Percentiles rank a stretch among this genome's conserved stretches.
Evolutionary conservation across 2,797 vertebrate species (phyloP).

Genomic region (Danio jaintianensis): DNA sequence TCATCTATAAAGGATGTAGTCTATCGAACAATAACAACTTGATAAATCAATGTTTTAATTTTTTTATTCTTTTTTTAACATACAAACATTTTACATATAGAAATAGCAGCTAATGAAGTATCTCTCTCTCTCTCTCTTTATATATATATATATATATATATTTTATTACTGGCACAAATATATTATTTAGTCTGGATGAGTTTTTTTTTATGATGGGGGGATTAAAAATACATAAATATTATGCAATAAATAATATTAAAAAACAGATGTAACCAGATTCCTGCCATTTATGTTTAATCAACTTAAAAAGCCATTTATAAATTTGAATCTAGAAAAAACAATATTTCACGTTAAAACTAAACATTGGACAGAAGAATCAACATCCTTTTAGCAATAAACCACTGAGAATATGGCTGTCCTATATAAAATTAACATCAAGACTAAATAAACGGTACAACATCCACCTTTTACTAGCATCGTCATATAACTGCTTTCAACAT

Average conservation of each 20-base stretch:
- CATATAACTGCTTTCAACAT: background rate
- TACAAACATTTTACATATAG: no score
- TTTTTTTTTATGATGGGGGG: background rate
- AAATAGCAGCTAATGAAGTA: no score
- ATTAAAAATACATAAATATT: background rate
- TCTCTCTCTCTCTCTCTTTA: no score
- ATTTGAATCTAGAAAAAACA: background rate
- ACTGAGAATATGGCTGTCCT: background rate
- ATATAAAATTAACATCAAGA: constrained; percentile 3
- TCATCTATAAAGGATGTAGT: no score
- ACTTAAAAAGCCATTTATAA: background rate
- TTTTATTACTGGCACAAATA: background rate
- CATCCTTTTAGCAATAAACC: background rate
- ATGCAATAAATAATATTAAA: background rate
- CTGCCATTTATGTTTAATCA: background rate
- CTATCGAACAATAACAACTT: no score
- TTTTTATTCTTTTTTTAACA: no score
- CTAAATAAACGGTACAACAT: constrained; percentile 1
- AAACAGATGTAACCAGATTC: background rate
- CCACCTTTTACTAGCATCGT: background rate
- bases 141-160: no score
- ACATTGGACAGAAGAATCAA: background rate
- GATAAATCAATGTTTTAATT: no score
- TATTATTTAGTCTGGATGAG: background rate
- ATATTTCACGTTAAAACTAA: constrained; percentile 14